Evolutionary conservation across 2,797 vertebrate species (phyloP), one percentile per base, ranked within the genome.

Genomic region (Anniella stebbinsi): DNA sequence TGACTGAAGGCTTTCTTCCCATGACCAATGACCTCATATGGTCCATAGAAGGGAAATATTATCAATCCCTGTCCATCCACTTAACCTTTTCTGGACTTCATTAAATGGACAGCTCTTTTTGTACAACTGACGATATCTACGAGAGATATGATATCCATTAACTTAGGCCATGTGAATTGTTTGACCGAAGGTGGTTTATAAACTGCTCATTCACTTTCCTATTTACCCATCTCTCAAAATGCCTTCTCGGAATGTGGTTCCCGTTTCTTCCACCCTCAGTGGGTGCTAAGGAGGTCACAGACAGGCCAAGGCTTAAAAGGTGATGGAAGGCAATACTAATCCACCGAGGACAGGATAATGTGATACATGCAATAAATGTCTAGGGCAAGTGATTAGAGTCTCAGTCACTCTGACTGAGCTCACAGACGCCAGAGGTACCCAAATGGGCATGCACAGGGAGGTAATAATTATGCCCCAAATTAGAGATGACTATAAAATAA

Each of bases 201-300:
- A 67, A 60, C 70, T 84, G 10, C 87, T 70, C 66, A 0, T 69
- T 6, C 0, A 1, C 84, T 88, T 91, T 92, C 45, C n/a, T 69
- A 67, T 78, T 80, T 36, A 57, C 33, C n/a, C 90, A 87, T 72
- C 84, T 83, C 87, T 0, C 0, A 57, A 28, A 1, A 0, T 0
- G 0, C 21, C 88, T 0, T 30, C 66, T 90, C 91, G 89, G 92
- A 93, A 93, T 89, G 12, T 92, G 78, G 92, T 67, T 87, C 76
- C 23, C 1, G 88, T 94, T 93, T 93, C 90, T 95, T 54, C 94
- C 91, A 72, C 28, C 76, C 76, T 89, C 7, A 0, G 45, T 85
- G 48, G 84, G n/a, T 76, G 87, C 87, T 96, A 93, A 96, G 92
- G 89, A 95, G 94, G 92, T 95, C 95, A 94, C 70, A 21, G 73